Base-by-base conservation (phyloP, 37 sponge, comb jelly and placozoan genomes). In the Tethya wilhelma region DNA sequence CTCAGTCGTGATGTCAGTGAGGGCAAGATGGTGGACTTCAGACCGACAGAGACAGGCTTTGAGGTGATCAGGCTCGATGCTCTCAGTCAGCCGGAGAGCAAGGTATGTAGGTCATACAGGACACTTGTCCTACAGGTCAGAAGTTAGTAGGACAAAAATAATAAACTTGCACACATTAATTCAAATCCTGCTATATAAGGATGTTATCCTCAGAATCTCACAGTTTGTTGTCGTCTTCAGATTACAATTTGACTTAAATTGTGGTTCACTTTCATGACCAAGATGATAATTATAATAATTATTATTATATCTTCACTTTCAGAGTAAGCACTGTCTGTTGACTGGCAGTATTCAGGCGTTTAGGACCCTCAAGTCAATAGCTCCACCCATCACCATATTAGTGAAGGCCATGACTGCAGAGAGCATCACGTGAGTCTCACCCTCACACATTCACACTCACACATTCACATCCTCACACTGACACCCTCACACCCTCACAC, bases 361-460 rank as follows among this genome's bases (percentile, higher is more conserved):
- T 22, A 70, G 69, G 38, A 59, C 58, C 23, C 88, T 87, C 26
- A 80, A 81, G 56, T 38, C 58, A 8, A 42, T 73, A n/a, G 88
- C 88, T 22, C 88, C 84, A 2, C 84, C 84, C 44, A 86, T 92
- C 1, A 67, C 84, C 29, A 74, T 92, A 4, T 55, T 92, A 20
- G 46, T 92, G 55, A 92, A 92, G 67, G 88, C 88, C 33, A 79
- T 77, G 74, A 68, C 83, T 26, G 72, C 55, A 1, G 92, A 92
- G 34, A 92, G 92, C 80, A 92, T 92, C 63, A 91, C 64, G 91
- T 91, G 23, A 82, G 77, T 31, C 23, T 38, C n/a, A 60, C 44
- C 43, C 8, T 71, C 25, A 2, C 44, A 25, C 7, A 44, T n/a
- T 7, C 45, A 4, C 38, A 74, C 2, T 6, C 75, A 57, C 25